Evolutionary conservation across 1,140 invertebrate species (phyloP).

Genomic region (Harpegnathos saltator): DNA sequence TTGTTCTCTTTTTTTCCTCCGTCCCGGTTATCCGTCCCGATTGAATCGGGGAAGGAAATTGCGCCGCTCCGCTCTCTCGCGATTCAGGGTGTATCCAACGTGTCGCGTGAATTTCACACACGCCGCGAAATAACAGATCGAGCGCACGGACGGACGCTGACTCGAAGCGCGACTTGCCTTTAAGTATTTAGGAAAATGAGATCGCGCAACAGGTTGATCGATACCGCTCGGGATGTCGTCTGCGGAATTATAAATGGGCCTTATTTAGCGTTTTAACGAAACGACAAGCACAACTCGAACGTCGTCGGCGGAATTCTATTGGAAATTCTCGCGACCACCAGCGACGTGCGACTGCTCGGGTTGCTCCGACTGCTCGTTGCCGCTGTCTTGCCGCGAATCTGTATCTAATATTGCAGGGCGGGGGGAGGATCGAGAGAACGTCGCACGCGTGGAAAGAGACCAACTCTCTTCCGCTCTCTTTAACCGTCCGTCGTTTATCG

Average conservation of each 20-base stretch:
- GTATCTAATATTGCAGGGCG: too few species aligned
- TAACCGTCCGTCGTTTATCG: constrained; percentile 20
- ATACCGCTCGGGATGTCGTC: constrained; percentile 29
- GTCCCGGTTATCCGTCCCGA: not conserved
- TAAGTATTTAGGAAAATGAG: constrained; percentile 69
- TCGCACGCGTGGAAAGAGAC: too few species aligned
- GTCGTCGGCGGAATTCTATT: constrained; percentile 25
- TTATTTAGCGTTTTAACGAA: constrained; percentile 56
- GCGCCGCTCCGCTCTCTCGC: too few species aligned
- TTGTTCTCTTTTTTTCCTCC: too few species aligned
- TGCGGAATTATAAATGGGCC: constrained; percentile 42
- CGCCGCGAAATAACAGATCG: not conserved
- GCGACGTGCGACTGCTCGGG: too few species aligned
- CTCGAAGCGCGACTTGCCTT: constrained; percentile 62
- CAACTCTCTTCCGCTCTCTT: not conserved
- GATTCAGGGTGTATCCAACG: not conserved
- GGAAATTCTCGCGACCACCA: too few species aligned
- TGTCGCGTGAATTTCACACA: not conserved
- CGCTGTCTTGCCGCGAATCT: too few species aligned
- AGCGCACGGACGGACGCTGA: not conserved
- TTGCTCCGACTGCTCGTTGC: too few species aligned
- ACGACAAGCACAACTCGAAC: constrained; percentile 4
- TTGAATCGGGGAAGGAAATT: too few species aligned
- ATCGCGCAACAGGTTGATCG: constrained; percentile 68
- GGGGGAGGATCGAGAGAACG: too few species aligned